Conservation (phyloP, 2,113 vertebrate species). For the Anolis sagrei region DNA sequence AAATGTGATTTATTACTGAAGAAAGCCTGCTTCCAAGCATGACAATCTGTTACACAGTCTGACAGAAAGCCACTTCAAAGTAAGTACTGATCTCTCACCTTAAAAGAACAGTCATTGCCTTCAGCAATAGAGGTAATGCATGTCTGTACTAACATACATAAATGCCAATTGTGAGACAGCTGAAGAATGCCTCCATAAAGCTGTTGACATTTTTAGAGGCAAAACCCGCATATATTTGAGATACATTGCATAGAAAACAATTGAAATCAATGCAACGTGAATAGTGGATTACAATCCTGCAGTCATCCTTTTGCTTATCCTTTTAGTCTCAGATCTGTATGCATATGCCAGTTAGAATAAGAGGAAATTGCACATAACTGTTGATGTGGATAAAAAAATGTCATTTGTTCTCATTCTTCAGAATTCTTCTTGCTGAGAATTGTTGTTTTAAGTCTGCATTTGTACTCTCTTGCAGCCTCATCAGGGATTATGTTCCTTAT, state of each 20-base stretch:
- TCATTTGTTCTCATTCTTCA: neutral
- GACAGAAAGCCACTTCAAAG: neutral
- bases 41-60: slow-evolving; percentile 2
- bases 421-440: neutral
- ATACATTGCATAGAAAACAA: neutral
- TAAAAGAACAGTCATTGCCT: neutral
- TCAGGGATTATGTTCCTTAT: neutral
- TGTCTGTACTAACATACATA: neutral
- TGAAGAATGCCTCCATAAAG: neutral
- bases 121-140: neutral
- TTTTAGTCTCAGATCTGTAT: neutral
- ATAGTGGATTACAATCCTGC: neutral
- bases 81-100: neutral
- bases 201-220: neutral
- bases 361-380: neutral
- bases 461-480: neutral
- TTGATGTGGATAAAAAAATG: slow-evolving; percentile 2
- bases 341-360: neutral
- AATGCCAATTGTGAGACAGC: neutral
- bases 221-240: neutral
- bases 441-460: neutral
- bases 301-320: neutral
- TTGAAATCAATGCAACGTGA: neutral
- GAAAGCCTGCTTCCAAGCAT: neutral
- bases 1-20: too few relatives aligned